A percentile compares a stretch with the other conserved stretches of the same genome.
These are phyloP conservation scores for Pogonognathellus flavescens DNA, from an alignment of 1,140 invertebrate species.

Conservation along the genomic window DNA sequence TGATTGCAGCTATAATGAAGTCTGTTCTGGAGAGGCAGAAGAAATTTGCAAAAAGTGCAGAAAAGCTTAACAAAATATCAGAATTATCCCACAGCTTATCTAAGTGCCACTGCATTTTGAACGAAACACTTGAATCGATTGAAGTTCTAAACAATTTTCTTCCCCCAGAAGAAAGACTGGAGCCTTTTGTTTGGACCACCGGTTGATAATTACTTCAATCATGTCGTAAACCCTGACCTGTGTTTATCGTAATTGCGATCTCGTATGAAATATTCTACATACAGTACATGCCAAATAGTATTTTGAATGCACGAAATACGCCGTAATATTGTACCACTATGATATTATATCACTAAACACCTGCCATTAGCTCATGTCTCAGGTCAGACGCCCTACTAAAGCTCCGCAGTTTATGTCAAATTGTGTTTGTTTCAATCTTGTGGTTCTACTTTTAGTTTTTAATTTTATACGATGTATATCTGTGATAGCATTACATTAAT, in stretches of 20 bases:
- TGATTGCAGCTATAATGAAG: constrained; percentile 79
- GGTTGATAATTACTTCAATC: constrained; percentile 72
- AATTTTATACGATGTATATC: constrained; percentile 1
- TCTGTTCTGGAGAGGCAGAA: constrained; percentile 85
- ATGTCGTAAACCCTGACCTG: constrained; percentile 19
- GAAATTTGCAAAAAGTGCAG: constrained; percentile 84
- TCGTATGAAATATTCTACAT: background rate
- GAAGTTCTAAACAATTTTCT: constrained; percentile 87
- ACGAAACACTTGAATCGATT: constrained; percentile 86
- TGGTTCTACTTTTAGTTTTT: background rate
- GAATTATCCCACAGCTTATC: constrained; percentile 83
- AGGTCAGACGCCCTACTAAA: background rate
- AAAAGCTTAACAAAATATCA: constrained; percentile 84
- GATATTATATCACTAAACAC: background rate
- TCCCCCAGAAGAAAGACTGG: constrained; percentile 85
- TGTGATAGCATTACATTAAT: constrained; percentile 4
- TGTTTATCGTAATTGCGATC: constrained; percentile 29
- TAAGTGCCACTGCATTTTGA: constrained; percentile 84
- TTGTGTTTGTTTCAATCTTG: background rate
- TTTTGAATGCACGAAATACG: constrained; percentile 19
- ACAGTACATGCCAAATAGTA: constrained; percentile 38
- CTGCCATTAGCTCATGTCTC: too few relatives aligned
- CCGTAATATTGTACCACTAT: background rate
- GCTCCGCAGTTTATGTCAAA: background rate
- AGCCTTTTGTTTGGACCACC: constrained; percentile 92